These are phyloP conservation scores for Xylophagus ater DNA, from an alignment of 2,888 invertebrate genomes.

Conservation along the genomic window DNA sequence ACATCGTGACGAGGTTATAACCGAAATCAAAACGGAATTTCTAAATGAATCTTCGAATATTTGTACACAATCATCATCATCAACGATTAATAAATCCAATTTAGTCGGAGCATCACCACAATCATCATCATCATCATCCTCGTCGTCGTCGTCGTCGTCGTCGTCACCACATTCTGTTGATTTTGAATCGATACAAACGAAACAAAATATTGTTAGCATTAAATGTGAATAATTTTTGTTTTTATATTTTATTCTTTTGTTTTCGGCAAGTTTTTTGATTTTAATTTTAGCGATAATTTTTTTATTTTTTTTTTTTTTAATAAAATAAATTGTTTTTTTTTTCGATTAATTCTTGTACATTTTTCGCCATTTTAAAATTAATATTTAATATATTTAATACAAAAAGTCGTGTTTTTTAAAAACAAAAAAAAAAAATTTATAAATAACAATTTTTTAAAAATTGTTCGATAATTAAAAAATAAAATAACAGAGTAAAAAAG, in stretches of 20 bases:
- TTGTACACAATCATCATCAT: too few relatives aligned
- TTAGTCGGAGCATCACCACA: constrained; percentile 9
- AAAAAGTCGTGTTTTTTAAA: too few relatives aligned
- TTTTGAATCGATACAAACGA: constrained; percentile 15
- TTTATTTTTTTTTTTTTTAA: constrained; percentile 1
- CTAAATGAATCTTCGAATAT: neutral
- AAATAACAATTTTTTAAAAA: too few relatives aligned
- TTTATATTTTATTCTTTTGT: constrained; percentile 8
- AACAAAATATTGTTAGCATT: constrained; percentile 7
- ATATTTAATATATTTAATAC: constrained; percentile 1
- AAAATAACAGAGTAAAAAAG: too few relatives aligned
- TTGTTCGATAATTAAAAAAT: too few relatives aligned
- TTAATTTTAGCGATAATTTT: constrained; percentile 2
- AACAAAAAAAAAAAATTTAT: too few relatives aligned
- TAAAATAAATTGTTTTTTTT: neutral
- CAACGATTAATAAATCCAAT: too few relatives aligned
- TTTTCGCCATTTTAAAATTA: neutral
- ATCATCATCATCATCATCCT: constrained; percentile 4
- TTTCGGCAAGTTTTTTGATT: constrained; percentile 9
- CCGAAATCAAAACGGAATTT: constrained; percentile 8
- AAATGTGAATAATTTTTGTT: constrained; percentile 9
- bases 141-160: constrained; percentile 19
- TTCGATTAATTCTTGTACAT: constrained; percentile 5
- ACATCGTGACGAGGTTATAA: constrained; percentile 14
- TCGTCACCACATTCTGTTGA: constrained; percentile 32